These are phyloP conservation scores for Apis cerana DNA, from an alignment of 1,140 invertebrate species.

Conservation along the genomic window DNA sequence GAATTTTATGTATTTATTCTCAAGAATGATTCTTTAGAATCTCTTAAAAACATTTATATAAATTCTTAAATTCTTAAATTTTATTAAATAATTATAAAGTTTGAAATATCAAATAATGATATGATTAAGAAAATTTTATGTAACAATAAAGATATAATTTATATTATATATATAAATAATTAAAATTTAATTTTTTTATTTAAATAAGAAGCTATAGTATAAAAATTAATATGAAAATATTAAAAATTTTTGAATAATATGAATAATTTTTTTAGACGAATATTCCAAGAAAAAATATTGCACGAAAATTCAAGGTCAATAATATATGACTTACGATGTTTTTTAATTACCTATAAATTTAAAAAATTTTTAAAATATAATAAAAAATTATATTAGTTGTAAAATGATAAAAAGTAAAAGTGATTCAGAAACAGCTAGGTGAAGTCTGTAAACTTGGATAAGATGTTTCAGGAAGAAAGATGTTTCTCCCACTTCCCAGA, in stretches of 20 bases:
- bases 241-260: too few relatives aligned
- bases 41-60: neutral
- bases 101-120: neutral
- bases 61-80: neutral
- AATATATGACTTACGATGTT: too few relatives aligned
- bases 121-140: neutral
- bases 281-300: neutral
- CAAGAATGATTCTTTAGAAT: neutral
- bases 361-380: neutral
- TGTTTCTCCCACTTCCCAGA: neutral
- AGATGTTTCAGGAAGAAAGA: constrained; percentile 40
- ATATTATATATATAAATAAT: neutral
- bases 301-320: neutral
- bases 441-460: constrained; percentile 15
- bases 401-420: constrained; percentile 40
- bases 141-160: neutral
- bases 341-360: too few relatives aligned
- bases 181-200: neutral
- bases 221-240: too few relatives aligned
- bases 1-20: neutral
- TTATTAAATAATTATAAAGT: neutral
- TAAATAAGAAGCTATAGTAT: too few relatives aligned
- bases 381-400: neutral
- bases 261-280: neutral
- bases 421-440: constrained; percentile 31